Base-by-base conservation (phyloP, 1,140 invertebrate genomes). In the Drosophila sechellia region DNA sequence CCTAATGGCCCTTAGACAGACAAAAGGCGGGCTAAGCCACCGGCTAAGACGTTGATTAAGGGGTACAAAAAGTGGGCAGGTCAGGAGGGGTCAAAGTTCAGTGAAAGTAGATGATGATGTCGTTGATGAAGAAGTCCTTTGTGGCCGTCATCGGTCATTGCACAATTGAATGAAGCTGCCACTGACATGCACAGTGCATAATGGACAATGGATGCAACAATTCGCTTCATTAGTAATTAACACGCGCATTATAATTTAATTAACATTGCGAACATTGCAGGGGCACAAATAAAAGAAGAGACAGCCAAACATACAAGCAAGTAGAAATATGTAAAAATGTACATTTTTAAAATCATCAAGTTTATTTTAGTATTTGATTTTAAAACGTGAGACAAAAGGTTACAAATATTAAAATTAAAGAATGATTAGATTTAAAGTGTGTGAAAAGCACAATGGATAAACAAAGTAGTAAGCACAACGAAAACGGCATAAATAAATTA, bases 201-300 rank as follows among this genome's bases (percentile, higher is more conserved):
- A 65, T 42, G 20, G 35, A 78, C 53, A 81, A 72, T 73, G 69
- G 42, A 66, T 70, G 46, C 70, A 71, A 54, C 66, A 71, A 81
- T 87, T 72, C 83, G 79, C 83, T 87, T 86, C 79, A 83, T 86
- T 86, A 83, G 55, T 86, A 87, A 86, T 86, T 86, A 87, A 87
- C 75, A 76, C 61, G 75, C 55, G 40, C 78, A 78, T 79, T 81
- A 68, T 76, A 86, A 81, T 72, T 86, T 72, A 81, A 86, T 86
- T 81, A 87, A 81, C 63, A 54, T 66, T 73, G 27, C 48, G 10
- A n/a, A 49, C 48, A 20, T 22, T 50, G 8, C 48, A 34, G 70
- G 68, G 54, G 66, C 39, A 50, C 72, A 79, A 43, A 73, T 57
- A 48, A 73, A 54, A 61, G 27, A 17, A 52, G 31, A 37, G 15